Conservation (phyloP, 2,888 invertebrate species). For the Hartigia nigra region DNA sequence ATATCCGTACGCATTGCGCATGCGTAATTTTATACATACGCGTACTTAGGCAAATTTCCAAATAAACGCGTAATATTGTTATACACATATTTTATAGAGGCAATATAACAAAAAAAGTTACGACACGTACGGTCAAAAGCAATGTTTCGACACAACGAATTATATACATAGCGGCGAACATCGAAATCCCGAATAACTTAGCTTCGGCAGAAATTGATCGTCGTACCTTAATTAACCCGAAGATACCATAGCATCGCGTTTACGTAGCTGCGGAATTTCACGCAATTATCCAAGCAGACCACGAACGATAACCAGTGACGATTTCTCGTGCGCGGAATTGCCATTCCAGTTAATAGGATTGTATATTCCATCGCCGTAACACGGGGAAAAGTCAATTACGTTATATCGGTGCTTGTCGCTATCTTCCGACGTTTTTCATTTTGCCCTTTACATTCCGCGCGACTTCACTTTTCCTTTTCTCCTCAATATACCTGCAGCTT, state of each 20-base stretch:
- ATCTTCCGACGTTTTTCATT: not conserved
- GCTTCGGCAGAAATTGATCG: conserved; percentile 22
- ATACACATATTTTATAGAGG: conserved; percentile 57
- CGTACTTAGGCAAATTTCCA: conserved; percentile 8
- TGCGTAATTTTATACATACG: conserved; percentile 5
- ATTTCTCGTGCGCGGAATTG: not conserved
- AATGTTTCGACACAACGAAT: conserved; percentile 67
- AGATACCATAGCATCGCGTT: not conserved
- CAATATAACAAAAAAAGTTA: conserved; percentile 44
- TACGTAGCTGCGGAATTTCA: not conserved
- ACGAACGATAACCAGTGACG: not conserved
- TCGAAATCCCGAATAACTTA: conserved; percentile 43
- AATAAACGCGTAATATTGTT: conserved; percentile 43
- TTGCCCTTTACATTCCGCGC: not conserved
- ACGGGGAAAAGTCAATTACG: not conserved
- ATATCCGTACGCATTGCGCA: conserved; percentile 1
- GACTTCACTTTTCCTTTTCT: not conserved
- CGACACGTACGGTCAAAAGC: conserved; percentile 57
- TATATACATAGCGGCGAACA: conserved; percentile 56
- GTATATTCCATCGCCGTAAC: not conserved
- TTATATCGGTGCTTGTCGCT: not conserved
- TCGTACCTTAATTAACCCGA: conserved; percentile 3
- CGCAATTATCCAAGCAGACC: not conserved
- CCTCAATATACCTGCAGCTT: not conserved
- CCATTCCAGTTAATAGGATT: not conserved